Conservation (phyloP, 1,140 invertebrate species). For the Argopecten irradians region DNA sequence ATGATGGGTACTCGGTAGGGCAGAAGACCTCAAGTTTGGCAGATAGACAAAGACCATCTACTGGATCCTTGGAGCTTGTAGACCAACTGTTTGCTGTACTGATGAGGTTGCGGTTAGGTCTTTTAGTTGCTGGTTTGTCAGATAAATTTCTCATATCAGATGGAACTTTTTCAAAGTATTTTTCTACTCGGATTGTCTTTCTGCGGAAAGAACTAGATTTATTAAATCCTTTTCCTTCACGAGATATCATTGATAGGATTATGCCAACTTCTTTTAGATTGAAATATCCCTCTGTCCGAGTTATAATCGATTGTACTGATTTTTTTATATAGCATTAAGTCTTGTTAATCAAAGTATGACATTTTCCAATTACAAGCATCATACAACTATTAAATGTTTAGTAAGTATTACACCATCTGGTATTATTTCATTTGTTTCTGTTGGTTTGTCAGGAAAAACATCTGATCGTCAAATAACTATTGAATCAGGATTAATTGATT, state of each 20-base stretch:
- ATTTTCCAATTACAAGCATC: background rate
- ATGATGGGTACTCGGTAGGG: background rate
- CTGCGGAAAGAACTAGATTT: background rate
- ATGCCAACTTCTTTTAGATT: background rate
- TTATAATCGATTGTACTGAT: background rate
- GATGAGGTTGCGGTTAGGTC: conserved; percentile 35
- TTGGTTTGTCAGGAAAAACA: background rate
- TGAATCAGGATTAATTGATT: too few relatives aligned
- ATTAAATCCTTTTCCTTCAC: background rate
- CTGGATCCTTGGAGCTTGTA: background rate
- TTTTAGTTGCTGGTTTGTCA: conserved; percentile 42
- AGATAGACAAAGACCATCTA: background rate
- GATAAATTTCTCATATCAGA: background rate
- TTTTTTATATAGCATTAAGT: background rate
- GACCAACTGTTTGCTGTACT: conserved; percentile 50
- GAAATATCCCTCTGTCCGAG: background rate
- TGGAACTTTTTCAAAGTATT: background rate
- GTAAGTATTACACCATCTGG: background rate
- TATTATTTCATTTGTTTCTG: background rate
- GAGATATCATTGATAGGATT: background rate
- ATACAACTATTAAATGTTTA: background rate
- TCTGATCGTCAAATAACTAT: background rate
- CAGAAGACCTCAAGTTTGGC: background rate
- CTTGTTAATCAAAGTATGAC: background rate
- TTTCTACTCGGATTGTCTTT: background rate